phyloP scores from a whole-genome alignment of 2,797 vertebrate species.

The Pseudomugil tenellus region DNA sequence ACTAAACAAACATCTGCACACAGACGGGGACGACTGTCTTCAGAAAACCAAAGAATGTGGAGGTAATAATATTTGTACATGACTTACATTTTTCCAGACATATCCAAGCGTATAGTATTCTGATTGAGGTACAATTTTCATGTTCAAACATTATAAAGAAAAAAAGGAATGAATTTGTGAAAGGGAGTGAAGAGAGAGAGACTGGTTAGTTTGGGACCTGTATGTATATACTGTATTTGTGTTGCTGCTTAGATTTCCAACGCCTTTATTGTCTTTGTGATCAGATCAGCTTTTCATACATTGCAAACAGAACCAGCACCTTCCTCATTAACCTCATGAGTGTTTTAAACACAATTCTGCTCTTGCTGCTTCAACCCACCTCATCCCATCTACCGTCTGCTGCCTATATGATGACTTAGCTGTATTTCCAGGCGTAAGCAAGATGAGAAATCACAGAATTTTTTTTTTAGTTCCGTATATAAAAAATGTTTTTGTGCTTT shows the following conservation, averaged over 20 bases:
- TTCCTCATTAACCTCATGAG: not conserved
- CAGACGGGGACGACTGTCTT: not conserved
- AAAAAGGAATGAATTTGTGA: not conserved
- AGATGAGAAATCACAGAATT: slow-evolving; percentile 29
- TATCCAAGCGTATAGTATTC: not conserved
- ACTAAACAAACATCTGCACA: not conserved
- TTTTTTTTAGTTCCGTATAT: slow-evolving; percentile 23
- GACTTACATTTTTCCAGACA: not conserved
- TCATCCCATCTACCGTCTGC: slow-evolving; percentile 15
- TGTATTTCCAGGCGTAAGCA: slow-evolving; percentile 18
- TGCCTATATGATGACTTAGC: slow-evolving; percentile 11
- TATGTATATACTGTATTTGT: not conserved
- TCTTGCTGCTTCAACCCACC: slow-evolving; percentile 11
- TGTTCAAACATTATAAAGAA: not conserved
- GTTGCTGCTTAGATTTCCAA: not conserved
- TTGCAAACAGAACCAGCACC: not conserved
- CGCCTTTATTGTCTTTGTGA: not conserved
- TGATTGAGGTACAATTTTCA: not conserved
- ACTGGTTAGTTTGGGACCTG: not conserved
- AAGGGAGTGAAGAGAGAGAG: not conserved
- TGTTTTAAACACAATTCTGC: slow-evolving; percentile 25
- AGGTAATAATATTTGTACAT: not conserved
- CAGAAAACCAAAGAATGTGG: not conserved
- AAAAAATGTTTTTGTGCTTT: slow-evolving; percentile 29
- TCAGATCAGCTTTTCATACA: not conserved